A percentile compares a stretch with the other conserved stretches of the same genome.
Conservation (phyloP, 2,888 invertebrate species). For the Xestia sexstrigata region DNA sequence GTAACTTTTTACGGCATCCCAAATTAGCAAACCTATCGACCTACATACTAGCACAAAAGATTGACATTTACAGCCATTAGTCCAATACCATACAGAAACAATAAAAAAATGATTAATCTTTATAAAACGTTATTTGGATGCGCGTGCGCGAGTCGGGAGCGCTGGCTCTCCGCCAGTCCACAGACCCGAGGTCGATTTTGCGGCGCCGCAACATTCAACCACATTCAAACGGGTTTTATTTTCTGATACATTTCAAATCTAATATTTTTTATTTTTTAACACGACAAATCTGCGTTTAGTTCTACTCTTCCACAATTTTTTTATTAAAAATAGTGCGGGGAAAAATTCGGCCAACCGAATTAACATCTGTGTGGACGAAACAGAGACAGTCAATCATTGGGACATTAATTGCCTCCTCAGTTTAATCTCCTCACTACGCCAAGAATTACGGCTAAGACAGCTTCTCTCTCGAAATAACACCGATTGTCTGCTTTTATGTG, state of each 20-base stretch:
- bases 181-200: constrained; percentile 81
- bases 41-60: constrained; percentile 23
- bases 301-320: neutral
- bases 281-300: constrained; percentile 4
- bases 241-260: constrained; percentile 67
- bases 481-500: constrained; percentile 81
- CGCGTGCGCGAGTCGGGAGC: constrained; percentile 79
- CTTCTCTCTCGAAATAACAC: constrained; percentile 81
- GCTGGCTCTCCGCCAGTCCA: constrained; percentile 84
- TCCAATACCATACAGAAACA: constrained; percentile 66
- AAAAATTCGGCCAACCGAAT: constrained; percentile 60
- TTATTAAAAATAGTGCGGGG: constrained; percentile 36
- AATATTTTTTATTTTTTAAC: constrained; percentile 46
- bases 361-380: constrained; percentile 71
- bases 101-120: constrained; percentile 68
- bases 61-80: constrained; percentile 49
- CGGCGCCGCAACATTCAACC: constrained; percentile 85
- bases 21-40: constrained; percentile 32
- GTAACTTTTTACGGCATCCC: neutral
- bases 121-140: constrained; percentile 67
- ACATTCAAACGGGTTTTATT: constrained; percentile 83
- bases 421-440: constrained; percentile 82
- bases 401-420: constrained; percentile 84
- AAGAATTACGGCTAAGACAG: constrained; percentile 78
- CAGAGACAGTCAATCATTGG: constrained; percentile 82